Base-by-base conservation (phyloP, 2,797 vertebrate genomes). In the Lagorchestes hirsutus region DNA sequence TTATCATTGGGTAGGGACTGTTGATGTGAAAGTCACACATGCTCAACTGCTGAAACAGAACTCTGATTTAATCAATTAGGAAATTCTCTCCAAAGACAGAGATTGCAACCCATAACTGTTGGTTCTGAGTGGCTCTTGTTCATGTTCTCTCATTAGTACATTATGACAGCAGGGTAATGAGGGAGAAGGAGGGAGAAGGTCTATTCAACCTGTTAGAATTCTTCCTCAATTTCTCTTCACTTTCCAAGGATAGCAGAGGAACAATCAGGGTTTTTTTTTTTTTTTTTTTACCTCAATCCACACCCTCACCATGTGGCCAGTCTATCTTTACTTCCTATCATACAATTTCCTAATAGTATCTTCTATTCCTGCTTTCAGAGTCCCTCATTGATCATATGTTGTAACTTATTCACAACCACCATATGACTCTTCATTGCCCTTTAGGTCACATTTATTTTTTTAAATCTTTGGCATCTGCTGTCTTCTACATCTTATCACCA, bases 1-100 rank as follows among this genome's bases (percentile, higher is more conserved):
- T 22, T 96, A 52, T 46, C 98, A 74, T 57, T 46, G 94, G 10
- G 55, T 52, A 96, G 46, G 18, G 52, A 40, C 93, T 96, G 40
- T 46, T 94, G 74, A 90, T 0, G 1, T 93, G 16, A n/a, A 93
- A 90, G 14, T 18, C 54, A 96, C 96, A 91, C 31, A 95, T 58
- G 91, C 46, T 92, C 92, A 67, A 67, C n/a, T 67, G 34, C 4
- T 18, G 14, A 67, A 67, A 67, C 62, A 67, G 62, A 16, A 29
- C 34, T 67, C 14, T n/a, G 34, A n/a, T 67, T 18, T 67, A n/a
- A 67, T 67, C 14, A 14, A n/a, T n/a, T 62, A n/a, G 34, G 14
- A 67, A 67, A 67, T 67, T 67, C 62, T 31, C 34, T 67, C 34
- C 62, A n/a, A 67, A 67, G 62, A n/a, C 18, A 67, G 9, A 31